These are phyloP conservation scores for Tiliacea aurago DNA, from an alignment of 2,888 invertebrate genomes.

Conservation along the genomic window DNA sequence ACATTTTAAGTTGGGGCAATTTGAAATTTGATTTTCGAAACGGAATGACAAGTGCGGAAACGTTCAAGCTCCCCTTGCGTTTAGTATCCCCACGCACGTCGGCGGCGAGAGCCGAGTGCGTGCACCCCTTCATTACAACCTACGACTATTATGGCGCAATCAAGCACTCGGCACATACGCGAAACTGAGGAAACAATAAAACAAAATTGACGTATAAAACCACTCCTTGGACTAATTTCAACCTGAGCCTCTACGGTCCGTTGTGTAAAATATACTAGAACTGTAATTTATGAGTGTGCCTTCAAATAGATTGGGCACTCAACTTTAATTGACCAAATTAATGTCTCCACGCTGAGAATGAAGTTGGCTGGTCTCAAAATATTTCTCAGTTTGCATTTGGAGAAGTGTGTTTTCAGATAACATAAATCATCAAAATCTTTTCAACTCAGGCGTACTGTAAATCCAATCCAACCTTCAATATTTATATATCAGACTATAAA, in stretches of 20 bases:
- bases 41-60: slow-evolving; percentile 85
- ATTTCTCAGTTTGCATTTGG: slow-evolving; percentile 18
- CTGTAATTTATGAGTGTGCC: slow-evolving; percentile 75
- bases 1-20: slow-evolving; percentile 73
- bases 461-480: slow-evolving; percentile 2
- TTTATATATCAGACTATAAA: slow-evolving; percentile 44
- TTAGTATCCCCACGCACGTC: slow-evolving; percentile 84
- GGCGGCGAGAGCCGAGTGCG: slow-evolving; percentile 76
- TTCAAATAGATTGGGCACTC: slow-evolving; percentile 70
- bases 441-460: not conserved
- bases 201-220: slow-evolving; percentile 88
- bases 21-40: slow-evolving; percentile 79
- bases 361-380: slow-evolving; percentile 25
- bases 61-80: slow-evolving; percentile 82
- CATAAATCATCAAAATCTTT: slow-evolving; percentile 13
- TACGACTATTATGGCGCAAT: slow-evolving; percentile 88
- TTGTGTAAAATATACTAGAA: slow-evolving; percentile 80
- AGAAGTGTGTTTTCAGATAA: slow-evolving; percentile 13
- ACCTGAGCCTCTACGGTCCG: slow-evolving; percentile 73
- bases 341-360: slow-evolving; percentile 51
- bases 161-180: slow-evolving; percentile 88
- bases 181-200: slow-evolving; percentile 89
- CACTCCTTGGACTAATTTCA: slow-evolving; percentile 85
- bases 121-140: slow-evolving; percentile 89
- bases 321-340: slow-evolving; percentile 67